Evolutionary conservation across 2,113 vertebrate species (phyloP).

Genomic region (Aythya baeri): DNA sequence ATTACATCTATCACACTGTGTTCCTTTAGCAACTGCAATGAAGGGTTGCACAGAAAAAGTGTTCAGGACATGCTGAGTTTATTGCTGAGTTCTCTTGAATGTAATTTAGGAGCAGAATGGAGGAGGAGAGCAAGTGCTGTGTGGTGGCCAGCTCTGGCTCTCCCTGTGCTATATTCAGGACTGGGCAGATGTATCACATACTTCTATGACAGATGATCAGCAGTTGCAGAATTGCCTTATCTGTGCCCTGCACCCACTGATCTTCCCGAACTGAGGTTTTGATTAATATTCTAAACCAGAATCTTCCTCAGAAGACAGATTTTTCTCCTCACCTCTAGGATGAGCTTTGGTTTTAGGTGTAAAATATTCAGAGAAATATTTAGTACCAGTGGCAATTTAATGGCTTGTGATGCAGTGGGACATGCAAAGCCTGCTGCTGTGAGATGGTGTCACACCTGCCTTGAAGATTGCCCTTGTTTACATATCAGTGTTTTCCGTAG

Average conservation of each 20-base stretch:
- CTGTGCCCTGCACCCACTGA: background rate
- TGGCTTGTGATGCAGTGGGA: fast-evolving
- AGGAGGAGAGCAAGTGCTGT: background rate
- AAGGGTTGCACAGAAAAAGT: background rate
- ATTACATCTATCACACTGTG: background rate
- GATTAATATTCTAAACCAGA: background rate
- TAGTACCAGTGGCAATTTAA: background rate
- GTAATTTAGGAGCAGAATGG: background rate
- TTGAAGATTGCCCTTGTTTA: background rate
- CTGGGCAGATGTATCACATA: background rate
- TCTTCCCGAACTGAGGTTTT: background rate
- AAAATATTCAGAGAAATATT: background rate
- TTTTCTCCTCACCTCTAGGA: background rate
- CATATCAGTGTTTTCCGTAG: background rate
- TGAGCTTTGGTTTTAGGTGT: background rate
- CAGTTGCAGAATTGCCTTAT: background rate
- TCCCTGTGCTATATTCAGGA: background rate
- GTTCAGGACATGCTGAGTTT: background rate
- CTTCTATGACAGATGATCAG: background rate
- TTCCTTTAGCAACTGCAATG: background rate
- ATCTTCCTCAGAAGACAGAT: background rate
- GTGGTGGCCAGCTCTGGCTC: background rate
- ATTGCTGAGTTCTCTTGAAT: background rate
- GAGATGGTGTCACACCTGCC: background rate
- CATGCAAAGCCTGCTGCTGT: background rate